A percentile compares a stretch with the other conserved stretches of the same genome.
These are phyloP conservation scores for Phoxinus dragarum DNA, from an alignment of 2,797 vertebrate species.

Conservation along the genomic window DNA sequence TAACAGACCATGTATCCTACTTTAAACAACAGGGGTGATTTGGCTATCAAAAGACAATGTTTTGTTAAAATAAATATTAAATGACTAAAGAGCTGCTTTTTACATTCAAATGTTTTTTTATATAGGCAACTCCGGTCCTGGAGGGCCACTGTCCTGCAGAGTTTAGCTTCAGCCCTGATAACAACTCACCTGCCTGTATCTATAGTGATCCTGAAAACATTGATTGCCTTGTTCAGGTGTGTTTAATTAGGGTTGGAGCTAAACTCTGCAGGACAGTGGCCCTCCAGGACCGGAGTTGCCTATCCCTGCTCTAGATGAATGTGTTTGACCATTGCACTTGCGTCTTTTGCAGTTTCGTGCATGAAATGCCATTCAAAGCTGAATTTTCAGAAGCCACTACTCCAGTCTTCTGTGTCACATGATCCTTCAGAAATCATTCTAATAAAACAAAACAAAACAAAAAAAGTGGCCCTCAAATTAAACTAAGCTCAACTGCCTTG, in stretches of 20 bases:
- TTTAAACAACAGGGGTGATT: neutral
- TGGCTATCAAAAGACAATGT: neutral
- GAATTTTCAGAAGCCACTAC: neutral
- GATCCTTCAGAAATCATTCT: neutral
- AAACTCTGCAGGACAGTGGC: too few species aligned
- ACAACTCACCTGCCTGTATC: too few species aligned
- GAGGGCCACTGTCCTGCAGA: too few species aligned
- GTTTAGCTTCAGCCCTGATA: too few species aligned
- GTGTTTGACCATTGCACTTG: neutral
- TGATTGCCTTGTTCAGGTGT: too few species aligned
- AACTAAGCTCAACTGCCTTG: neutral
- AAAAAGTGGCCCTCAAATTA: neutral
- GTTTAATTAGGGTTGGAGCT: too few species aligned
- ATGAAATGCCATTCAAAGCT: neutral
- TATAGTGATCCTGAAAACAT: too few species aligned
- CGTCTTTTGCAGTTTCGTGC: neutral
- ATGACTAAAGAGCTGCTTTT: neutral
- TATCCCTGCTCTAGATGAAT: neutral
- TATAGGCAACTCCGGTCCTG: too few species aligned
- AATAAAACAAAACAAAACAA: neutral
- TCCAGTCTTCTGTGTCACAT: neutral
- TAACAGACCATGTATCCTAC: neutral
- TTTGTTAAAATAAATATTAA: neutral
- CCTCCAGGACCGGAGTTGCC: too few species aligned
- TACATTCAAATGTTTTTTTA: too few species aligned